phyloP scores from a whole-genome alignment of 2,113 vertebrate genomes.

The Grus americana region DNA sequence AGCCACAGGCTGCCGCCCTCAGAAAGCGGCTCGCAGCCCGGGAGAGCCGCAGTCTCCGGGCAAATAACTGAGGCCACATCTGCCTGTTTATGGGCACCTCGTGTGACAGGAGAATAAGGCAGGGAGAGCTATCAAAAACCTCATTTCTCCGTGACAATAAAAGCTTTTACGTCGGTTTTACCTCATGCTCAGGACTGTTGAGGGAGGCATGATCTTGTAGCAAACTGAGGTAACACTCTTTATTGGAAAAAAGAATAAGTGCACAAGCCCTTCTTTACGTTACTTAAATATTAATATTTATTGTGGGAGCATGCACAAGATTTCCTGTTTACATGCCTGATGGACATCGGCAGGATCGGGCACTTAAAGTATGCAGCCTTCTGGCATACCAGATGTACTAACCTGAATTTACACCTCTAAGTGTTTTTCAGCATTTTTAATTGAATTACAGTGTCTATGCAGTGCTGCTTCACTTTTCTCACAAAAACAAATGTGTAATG shows the following conservation, averaged over 20 bases:
- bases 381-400: rapidly evolving
- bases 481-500: background rate
- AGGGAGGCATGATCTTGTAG: background rate
- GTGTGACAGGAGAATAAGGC: rapidly evolving
- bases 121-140: background rate
- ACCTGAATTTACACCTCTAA: rapidly evolving
- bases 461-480: background rate
- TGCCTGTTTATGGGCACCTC: rapidly evolving
- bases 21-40: rapidly evolving
- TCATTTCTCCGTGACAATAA: background rate
- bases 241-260: background rate
- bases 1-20: rapidly evolving
- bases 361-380: rapidly evolving
- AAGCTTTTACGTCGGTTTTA: background rate
- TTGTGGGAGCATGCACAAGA: background rate
- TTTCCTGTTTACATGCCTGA: background rate
- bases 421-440: rapidly evolving
- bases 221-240: background rate
- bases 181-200: background rate
- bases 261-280: background rate
- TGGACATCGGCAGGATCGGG: rapidly evolving
- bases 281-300: rapidly evolving
- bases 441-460: background rate
- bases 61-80: rapidly evolving
- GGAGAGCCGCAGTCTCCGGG: rapidly evolving